These are phyloP conservation scores for Daboia siamensis DNA, from an alignment of 2,113 vertebrate species.

Conservation along the genomic window DNA sequence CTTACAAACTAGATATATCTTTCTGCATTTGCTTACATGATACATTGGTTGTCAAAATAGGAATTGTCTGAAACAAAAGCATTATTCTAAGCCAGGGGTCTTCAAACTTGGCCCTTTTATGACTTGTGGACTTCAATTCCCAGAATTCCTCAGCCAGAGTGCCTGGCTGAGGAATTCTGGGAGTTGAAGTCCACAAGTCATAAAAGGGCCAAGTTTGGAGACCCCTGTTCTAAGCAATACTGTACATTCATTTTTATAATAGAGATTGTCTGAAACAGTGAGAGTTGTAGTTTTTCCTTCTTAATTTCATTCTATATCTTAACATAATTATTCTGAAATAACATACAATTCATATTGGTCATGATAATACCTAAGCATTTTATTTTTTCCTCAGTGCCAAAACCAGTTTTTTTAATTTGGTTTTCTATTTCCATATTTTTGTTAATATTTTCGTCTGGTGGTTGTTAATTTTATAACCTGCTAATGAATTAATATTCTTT, in stretches of 20 bases:
- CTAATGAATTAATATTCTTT: background rate
- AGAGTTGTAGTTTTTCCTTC: background rate
- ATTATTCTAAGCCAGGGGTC: background rate
- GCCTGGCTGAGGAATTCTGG: too few species aligned
- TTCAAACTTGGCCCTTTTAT: too few species aligned
- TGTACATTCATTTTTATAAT: background rate
- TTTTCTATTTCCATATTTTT: background rate
- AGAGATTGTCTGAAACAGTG: background rate
- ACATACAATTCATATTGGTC: background rate
- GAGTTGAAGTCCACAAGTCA: too few species aligned
- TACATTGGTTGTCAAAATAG: background rate
- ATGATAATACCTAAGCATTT: background rate
- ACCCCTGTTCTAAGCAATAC: background rate
- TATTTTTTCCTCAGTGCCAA: background rate
- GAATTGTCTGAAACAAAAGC: background rate
- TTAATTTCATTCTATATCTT: background rate
- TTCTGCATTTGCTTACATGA: background rate
- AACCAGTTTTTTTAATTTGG: background rate
- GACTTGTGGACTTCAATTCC: too few species aligned
- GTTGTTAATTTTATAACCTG: background rate
- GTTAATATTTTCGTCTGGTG: background rate
- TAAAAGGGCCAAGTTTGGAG: too few species aligned
- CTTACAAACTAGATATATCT: background rate
- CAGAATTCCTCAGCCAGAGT: too few species aligned
- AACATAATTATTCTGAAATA: background rate